A percentile compares a stretch with the other conserved stretches of the same genome.
Conservation (phyloP, 2,113 vertebrate genomes). For the Misgurnus anguillicaudatus region DNA sequence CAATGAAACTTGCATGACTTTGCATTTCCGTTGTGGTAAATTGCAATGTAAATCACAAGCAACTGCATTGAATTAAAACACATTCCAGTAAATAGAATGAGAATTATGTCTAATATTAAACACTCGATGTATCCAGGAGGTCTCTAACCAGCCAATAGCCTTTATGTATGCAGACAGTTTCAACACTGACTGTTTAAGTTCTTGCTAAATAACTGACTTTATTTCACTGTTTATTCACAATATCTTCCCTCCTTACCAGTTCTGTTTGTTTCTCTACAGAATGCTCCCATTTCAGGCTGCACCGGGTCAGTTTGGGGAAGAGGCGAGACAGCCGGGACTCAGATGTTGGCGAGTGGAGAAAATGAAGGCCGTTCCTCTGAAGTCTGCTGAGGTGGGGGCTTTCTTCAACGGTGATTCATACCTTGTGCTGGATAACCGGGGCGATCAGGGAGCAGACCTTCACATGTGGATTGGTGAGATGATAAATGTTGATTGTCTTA, state of each 20-base stretch:
- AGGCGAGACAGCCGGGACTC: conserved; percentile 72
- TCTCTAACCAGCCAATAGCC: no score
- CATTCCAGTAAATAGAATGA: no score
- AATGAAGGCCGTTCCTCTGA: conserved; percentile 78
- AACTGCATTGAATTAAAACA: no score
- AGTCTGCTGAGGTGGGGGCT: conserved; percentile 69
- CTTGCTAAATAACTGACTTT: no score
- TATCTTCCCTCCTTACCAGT: background rate
- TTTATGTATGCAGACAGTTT: no score
- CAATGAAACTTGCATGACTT: no score
- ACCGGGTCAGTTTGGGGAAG: conserved; percentile 71
- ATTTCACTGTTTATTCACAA: no score
- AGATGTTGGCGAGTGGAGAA: conserved; percentile 85
- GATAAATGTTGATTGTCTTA: background rate
- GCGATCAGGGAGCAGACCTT: conserved; percentile 73
- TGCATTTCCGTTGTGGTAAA: no score
- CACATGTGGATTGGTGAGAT: conserved; percentile 91
- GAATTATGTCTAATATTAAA: background rate
- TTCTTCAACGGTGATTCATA: conserved; percentile 89
- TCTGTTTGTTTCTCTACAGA: conserved; percentile 51
- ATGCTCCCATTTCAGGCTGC: conserved; percentile 71
- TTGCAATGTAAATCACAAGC: no score
- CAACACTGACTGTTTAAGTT: no score
- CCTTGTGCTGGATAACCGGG: conserved; percentile 81
- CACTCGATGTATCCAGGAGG: no score